Conservation (phyloP, 2,888 invertebrate species). For the Stenolophus ochropezus region DNA sequence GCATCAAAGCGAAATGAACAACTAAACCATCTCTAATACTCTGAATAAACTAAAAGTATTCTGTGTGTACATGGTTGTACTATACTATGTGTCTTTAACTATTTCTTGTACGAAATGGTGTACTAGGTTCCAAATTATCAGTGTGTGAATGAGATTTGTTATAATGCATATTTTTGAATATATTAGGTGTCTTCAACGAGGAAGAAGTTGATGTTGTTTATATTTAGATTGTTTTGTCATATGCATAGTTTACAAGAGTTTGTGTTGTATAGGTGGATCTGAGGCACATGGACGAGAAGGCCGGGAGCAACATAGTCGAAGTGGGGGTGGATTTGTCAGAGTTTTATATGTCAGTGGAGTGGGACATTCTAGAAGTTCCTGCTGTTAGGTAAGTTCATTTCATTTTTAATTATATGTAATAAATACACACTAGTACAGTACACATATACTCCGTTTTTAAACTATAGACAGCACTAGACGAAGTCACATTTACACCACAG, state of each 20-base stretch:
- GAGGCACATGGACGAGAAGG: slow-evolving; percentile 93
- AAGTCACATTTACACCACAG: too few species aligned
- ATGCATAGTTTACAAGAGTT: background rate
- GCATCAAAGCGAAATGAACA: slow-evolving; percentile 49
- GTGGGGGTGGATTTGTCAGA: slow-evolving; percentile 97
- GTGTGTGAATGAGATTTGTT: slow-evolving; percentile 39
- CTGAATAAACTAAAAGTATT: slow-evolving; percentile 45
- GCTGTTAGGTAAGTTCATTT: slow-evolving; percentile 83
- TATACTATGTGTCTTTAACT: slow-evolving; percentile 13
- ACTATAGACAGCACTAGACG: too few species aligned
- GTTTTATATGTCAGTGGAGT: slow-evolving; percentile 99
- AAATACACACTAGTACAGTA: too few species aligned
- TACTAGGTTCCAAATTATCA: slow-evolving; percentile 31
- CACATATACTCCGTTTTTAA: too few species aligned
- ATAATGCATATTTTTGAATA: slow-evolving; percentile 40
- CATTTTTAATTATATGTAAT: background rate
- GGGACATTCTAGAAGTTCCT: slow-evolving; percentile 98
- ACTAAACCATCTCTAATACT: slow-evolving; percentile 1
- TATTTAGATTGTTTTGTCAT: background rate
- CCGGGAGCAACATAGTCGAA: slow-evolving; percentile 91
- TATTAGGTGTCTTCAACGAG: slow-evolving; percentile 40
- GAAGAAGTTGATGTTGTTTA: slow-evolving; percentile 26
- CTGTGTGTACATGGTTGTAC: slow-evolving; percentile 47
- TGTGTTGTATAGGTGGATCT: slow-evolving; percentile 84
- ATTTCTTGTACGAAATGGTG: slow-evolving; percentile 2